Base-by-base conservation (phyloP, 2,113 vertebrate species). In the Percopsis transmontana region DNA sequence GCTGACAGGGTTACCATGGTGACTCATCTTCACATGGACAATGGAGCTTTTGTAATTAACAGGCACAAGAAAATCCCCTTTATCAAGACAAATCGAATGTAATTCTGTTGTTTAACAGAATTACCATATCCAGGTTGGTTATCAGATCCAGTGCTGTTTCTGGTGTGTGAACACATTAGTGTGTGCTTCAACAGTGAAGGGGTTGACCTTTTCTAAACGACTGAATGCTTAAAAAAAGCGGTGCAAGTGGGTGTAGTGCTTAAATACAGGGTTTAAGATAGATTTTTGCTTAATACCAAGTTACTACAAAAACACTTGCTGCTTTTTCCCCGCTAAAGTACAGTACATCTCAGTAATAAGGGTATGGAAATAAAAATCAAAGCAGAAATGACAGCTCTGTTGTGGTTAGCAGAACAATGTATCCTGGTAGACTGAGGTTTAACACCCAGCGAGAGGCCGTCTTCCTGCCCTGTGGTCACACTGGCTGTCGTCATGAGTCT, bases 321-420 rank as follows among this genome's bases (percentile, higher is more conserved):
- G 27, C n/a, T n/a, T n/a, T n/a, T n/a, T n/a, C n/a, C n/a, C n/a
- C n/a, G n/a, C 57, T 59, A 40, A 24, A 61, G 45, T 69, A 40
- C 55, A 0, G 1, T 9, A 74, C 58, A 74, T 74, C 59, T 72
- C 45, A 33, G 19, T 70, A n/a, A n/a, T n/a, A 56, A 33, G 68
- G 72, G 73, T 74, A 12, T 8, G 64, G 79, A 74, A 0, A 23
- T 38, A 12, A 68, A 72, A 65, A 78, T 58, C 16, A 21, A 68
- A 58, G 33, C 19, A 59, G 40, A 72, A 66, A 70, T 21, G 45
- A 59, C 58, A 66, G 47, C 74, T 79, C 42, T 83, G 80, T 83
- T 86, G 76, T 77, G 74, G 82, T 69, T 27, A 39, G 41, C 45
- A 60, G 74, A 79, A 89, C 86, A 85, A 84, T 86, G 16, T 76